phyloP scores from a whole-genome alignment of 1,140 invertebrate genomes.

The Metaphire vulgaris region DNA sequence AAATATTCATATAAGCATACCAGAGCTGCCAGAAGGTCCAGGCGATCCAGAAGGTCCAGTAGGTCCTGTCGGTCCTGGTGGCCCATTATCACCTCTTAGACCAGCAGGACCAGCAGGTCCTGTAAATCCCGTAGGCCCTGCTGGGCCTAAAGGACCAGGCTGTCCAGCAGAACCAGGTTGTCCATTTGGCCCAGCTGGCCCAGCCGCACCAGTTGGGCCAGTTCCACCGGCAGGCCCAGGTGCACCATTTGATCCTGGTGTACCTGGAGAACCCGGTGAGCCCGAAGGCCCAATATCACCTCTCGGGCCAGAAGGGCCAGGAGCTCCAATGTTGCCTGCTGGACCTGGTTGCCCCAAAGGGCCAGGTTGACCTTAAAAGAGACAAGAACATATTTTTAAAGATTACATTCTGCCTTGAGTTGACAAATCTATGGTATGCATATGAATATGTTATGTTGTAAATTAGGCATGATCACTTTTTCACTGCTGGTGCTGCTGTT shows the following conservation, averaged over 20 bases:
- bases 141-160: not conserved
- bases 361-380: slow-evolving; percentile 6
- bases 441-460: too few species aligned
- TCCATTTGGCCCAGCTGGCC: slow-evolving; percentile 7
- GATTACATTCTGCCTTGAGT: too few species aligned
- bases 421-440: too few species aligned
- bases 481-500: too few species aligned
- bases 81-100: slow-evolving; percentile 7
- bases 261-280: not conserved
- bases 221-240: not conserved
- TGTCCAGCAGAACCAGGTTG: slow-evolving; percentile 5
- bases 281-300: slow-evolving; percentile 8
- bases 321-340: not conserved
- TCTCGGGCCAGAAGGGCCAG: slow-evolving; percentile 1
- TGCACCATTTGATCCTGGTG: not conserved
- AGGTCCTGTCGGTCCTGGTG: slow-evolving; percentile 9
- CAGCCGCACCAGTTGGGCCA: not conserved
- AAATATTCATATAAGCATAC: not conserved
- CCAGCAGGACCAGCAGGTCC: slow-evolving; percentile 7
- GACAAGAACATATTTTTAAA: not conserved
- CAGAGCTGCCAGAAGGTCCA: not conserved
- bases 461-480: too few species aligned
- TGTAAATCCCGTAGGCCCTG: not conserved
- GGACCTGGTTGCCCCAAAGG: not conserved
- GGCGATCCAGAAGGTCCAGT: slow-evolving; percentile 1